Evolutionary conservation across 2,797 vertebrate genomes (phyloP).

Genomic region (Antennarius maculatus): DNA sequence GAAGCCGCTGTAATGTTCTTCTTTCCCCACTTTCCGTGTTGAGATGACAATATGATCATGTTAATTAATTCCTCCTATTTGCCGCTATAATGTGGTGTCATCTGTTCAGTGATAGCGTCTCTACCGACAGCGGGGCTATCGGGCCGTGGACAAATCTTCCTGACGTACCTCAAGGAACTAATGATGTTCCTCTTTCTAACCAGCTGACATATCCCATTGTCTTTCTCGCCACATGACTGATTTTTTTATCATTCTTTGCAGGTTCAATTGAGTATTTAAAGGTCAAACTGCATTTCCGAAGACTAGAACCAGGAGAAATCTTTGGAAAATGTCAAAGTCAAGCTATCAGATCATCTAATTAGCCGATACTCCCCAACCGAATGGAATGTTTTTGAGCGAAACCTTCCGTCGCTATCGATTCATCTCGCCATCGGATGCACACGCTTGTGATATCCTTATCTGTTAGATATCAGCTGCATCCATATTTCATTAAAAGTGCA

Average conservation of each 20-base stretch:
- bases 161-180: slow-evolving; percentile 64
- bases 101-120: slow-evolving; percentile 67
- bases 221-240: slow-evolving; percentile 57
- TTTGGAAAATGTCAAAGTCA: slow-evolving; percentile 66
- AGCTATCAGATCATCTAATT: slow-evolving; percentile 61
- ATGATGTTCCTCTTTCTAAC: slow-evolving; percentile 65
- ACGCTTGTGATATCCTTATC: slow-evolving; percentile 23
- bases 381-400: slow-evolving; percentile 53
- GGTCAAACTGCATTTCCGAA: slow-evolving; percentile 64
- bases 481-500: slow-evolving; percentile 42
- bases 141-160: slow-evolving; percentile 65
- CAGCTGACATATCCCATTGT: slow-evolving; percentile 70
- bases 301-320: slow-evolving; percentile 47
- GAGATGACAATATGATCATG: slow-evolving; percentile 73
- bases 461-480: slow-evolving; percentile 23
- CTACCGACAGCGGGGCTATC: slow-evolving; percentile 69
- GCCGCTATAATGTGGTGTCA: slow-evolving; percentile 68
- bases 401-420: slow-evolving; percentile 23
- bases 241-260: slow-evolving; percentile 56
- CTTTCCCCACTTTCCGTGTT: slow-evolving; percentile 49
- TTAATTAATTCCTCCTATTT: slow-evolving; percentile 76
- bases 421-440: slow-evolving; percentile 16
- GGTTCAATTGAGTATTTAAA: slow-evolving; percentile 76
- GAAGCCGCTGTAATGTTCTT: slow-evolving; percentile 54
- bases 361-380: slow-evolving; percentile 28